phyloP scores from a whole-genome alignment of 1,140 invertebrate species.

The Euwallacea fornicatus region DNA sequence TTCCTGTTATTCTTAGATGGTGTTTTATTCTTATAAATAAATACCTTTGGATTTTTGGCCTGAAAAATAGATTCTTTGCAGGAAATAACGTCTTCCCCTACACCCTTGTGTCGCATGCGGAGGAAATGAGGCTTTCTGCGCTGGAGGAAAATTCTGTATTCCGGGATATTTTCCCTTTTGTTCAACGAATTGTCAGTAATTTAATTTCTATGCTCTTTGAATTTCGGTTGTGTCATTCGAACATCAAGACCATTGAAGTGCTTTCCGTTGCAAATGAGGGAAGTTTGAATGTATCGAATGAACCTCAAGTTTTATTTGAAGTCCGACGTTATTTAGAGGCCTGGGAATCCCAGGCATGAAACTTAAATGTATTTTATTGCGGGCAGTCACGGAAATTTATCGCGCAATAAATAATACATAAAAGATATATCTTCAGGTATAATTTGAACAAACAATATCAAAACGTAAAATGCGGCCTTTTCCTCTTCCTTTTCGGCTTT shows the following conservation, averaged over 20 bases:
- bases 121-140: neutral
- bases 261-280: neutral
- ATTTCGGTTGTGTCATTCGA: neutral
- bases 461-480: constrained; percentile 13
- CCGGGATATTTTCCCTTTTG: constrained; percentile 8
- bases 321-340: neutral
- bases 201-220: constrained; percentile 13
- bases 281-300: neutral
- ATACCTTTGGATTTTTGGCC: too few species aligned
- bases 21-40: too few species aligned
- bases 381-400: constrained; percentile 9
- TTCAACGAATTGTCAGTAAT: constrained; percentile 19
- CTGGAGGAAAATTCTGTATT: constrained; percentile 6
- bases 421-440: constrained; percentile 19
- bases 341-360: neutral
- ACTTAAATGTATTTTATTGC: constrained; percentile 22
- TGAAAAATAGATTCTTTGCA: too few species aligned
- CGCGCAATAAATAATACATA: constrained; percentile 17
- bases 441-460: constrained; percentile 26
- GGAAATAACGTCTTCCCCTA: too few species aligned
- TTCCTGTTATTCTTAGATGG: too few species aligned
- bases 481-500: neutral
- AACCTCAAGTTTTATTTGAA: neutral
- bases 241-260: neutral
- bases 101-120: too few species aligned